Evolutionary conservation across 1,140 invertebrate genomes (phyloP), one percentile per base, ranked within the genome.

Genomic region (Copidosoma floridanum): DNA sequence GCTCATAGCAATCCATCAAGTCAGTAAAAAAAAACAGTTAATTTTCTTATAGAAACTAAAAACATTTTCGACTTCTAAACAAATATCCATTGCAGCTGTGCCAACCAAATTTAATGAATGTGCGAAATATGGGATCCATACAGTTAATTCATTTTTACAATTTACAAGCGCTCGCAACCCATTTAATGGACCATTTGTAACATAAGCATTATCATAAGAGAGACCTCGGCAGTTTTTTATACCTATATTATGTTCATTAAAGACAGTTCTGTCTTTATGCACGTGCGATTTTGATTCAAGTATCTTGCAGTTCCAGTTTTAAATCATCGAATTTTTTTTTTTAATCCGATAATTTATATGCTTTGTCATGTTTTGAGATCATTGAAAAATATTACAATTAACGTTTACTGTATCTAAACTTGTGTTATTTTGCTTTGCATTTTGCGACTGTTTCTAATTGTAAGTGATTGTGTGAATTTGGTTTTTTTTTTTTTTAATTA

Each of bases 181-280:
- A 61, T 66, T 67, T 43, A 70, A 74, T 41, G 65, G 68, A 16
- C 71, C 69, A 57, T 63, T 58, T 70, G 76, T 76, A 51, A 64
- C 68, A 37, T 57, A 56, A 4, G 68, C 72, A 67, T 76, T 76
- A 59, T 75, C 72, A 52, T 75, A 75, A 29, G 59, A 61, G 52
- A 75, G 71, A 12, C 65, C 66, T 38, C 73, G 63, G 58, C 69
- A 75, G 68, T 76, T 51, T 70, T 74, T 52, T 35, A 65, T 62
- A 11, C 62, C 21, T 20, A 59, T 23, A 35, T 47, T 43, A 56
- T 59, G 47, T n/a, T 50, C 63, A 26, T 66, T 51, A 38, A 75
- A 71, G 58, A 73, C 65, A 38, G 43, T 56, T 37, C 69, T 66
- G 14, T 37, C 32, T 7, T 37, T 37, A 8, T 37, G 32, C 32